Evolutionary conservation across 2,797 vertebrate genomes (phyloP).

Genomic region (Lutjanus campechanus): DNA sequence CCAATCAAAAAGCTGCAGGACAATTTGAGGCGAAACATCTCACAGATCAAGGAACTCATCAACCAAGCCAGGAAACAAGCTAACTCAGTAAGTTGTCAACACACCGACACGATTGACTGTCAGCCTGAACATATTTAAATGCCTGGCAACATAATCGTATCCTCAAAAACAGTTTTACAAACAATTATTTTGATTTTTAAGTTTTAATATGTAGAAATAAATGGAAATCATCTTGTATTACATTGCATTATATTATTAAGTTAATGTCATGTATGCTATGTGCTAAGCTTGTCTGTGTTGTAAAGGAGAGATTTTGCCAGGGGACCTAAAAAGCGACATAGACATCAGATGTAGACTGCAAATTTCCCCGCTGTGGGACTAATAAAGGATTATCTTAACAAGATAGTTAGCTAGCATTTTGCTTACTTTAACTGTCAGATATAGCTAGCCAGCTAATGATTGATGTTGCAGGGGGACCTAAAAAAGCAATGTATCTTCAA

Average conservation of each 20-base stretch:
- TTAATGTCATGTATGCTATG: not conserved
- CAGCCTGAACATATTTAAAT: not conserved
- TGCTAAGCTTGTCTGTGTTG: too few relatives aligned
- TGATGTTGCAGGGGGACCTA: too few relatives aligned
- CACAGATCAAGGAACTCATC: conserved; percentile 98
- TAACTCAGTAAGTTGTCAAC: conserved; percentile 90
- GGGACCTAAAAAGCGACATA: too few relatives aligned
- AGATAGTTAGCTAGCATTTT: too few relatives aligned
- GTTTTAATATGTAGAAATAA: not conserved
- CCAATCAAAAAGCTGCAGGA: conserved; percentile 96
- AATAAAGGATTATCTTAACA: too few relatives aligned
- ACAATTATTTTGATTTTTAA: not conserved
- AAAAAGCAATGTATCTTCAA: too few relatives aligned
- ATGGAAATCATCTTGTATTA: not conserved
- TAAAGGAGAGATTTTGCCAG: too few relatives aligned
- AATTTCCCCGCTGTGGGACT: too few relatives aligned
- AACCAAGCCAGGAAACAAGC: conserved; percentile 99
- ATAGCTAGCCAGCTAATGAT: too few relatives aligned
- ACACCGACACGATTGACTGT: not conserved
- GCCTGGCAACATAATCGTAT: not conserved
- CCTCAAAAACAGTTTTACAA: not conserved
- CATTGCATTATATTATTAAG: not conserved
- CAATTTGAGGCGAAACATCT: conserved; percentile 96
- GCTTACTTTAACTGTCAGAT: too few relatives aligned
- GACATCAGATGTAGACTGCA: too few relatives aligned